phyloP scores from a whole-genome alignment of 2,888 invertebrate genomes.

The Pseudolycoriella hygida region DNA sequence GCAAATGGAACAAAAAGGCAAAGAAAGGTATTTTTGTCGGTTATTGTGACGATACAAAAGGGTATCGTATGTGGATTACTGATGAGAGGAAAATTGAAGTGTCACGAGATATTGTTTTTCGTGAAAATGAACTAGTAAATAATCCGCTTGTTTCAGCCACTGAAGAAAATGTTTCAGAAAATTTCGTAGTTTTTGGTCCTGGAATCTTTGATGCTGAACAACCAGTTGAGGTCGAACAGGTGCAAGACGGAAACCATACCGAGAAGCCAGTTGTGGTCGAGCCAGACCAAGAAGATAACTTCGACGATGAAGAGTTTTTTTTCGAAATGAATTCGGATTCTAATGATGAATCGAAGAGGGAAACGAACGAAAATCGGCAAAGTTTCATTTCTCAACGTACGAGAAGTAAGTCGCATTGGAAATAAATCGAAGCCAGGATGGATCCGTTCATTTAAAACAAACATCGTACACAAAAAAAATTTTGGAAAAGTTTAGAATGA shows the following conservation, averaged over 20 bases:
- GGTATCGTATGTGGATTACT: conserved; percentile 15
- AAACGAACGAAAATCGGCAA: not conserved
- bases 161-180: too few species aligned
- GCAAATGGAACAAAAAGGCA: conserved; percentile 1
- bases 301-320: not conserved
- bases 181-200: too few species aligned
- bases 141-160: too few species aligned
- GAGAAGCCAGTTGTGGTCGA: not conserved
- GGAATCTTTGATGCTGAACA: not conserved
- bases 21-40: conserved; percentile 15
- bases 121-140: not conserved
- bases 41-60: conserved; percentile 15
- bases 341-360: not conserved
- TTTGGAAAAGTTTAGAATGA: conserved; percentile 9
- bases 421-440: conserved; percentile 8
- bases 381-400: too few species aligned
- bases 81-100: conserved; percentile 7
- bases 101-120: conserved; percentile 7
- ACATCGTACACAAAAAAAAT: conserved; percentile 8
- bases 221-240: not conserved
- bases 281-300: not conserved
- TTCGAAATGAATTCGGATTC: not conserved
- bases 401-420: conserved; percentile 12
- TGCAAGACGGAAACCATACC: too few species aligned
- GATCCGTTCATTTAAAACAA: conserved; percentile 7